Conservation (phyloP, 2,113 vertebrate genomes). For the Pholis gunnellus region DNA sequence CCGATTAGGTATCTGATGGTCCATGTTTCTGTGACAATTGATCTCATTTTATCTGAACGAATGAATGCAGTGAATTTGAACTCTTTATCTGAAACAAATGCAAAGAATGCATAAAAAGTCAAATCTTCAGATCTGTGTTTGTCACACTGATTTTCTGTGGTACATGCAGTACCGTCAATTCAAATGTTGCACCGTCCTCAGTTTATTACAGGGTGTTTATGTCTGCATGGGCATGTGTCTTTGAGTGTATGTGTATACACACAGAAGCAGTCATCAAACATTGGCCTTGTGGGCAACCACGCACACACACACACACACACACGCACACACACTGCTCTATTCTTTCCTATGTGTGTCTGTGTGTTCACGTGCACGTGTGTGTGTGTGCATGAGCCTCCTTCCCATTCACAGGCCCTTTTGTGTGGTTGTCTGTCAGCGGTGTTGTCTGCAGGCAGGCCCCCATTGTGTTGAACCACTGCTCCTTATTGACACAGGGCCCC, state of each 20-base stretch:
- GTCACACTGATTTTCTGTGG: slow-evolving; percentile 32
- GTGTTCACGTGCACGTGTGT: slow-evolving; percentile 43
- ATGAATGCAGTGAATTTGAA: slow-evolving; percentile 13
- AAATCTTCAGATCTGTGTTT: slow-evolving; percentile 12
- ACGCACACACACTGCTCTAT: slow-evolving; percentile 63
- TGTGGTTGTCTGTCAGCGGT: slow-evolving; percentile 85
- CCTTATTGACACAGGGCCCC: slow-evolving; percentile 86
- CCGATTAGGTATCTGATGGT: not conserved
- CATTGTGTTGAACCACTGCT: slow-evolving; percentile 84
- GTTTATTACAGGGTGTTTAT: slow-evolving; percentile 44
- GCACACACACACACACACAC: slow-evolving; percentile 41
- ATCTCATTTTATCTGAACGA: not conserved
- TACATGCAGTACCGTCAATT: not conserved
- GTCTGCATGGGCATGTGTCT: slow-evolving; percentile 58
- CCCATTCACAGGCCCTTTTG: slow-evolving; percentile 79
- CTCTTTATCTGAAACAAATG: slow-evolving; percentile 35
- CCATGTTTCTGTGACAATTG: slow-evolving; percentile 9
- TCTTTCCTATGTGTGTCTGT: slow-evolving; percentile 63
- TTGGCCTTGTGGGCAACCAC: slow-evolving; percentile 70
- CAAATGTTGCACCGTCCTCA: slow-evolving; percentile 4
- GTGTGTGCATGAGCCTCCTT: slow-evolving; percentile 58
- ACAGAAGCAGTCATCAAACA: slow-evolving; percentile 72
- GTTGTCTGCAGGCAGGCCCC: slow-evolving; percentile 82
- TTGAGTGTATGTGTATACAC: slow-evolving; percentile 51
- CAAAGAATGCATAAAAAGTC: slow-evolving; percentile 47